Base-by-base conservation (phyloP, 2,797 vertebrate species). In the Halcyon leucocephala region DNA sequence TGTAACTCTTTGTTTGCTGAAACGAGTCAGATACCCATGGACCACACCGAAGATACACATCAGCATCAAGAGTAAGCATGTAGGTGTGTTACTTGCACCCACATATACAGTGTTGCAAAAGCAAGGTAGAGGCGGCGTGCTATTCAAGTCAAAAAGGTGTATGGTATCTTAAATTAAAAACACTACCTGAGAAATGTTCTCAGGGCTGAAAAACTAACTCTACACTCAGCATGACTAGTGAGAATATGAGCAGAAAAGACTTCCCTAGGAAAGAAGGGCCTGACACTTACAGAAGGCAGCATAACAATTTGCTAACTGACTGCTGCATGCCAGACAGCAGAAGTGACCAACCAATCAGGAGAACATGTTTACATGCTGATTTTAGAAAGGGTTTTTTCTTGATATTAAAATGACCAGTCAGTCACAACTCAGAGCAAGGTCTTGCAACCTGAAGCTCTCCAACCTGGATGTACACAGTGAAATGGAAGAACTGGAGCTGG, bases 1-100 rank as follows among this genome's bases (percentile, higher is more conserved):
- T 99, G 94, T 99, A 99, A 93, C 99, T 99, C 98, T 99, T 99
- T 7, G 98, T 99, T 99, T 99, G 99, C 99, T 99, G 93, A 39
- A 92, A 89, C 62, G n/a, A 90, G 67, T 10, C 74, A 93, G 10
- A 92, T 26, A 74, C 9, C 22, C 86, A 44, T 4, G 31, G 48
- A 82, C 76, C 18, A 33, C 2, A 48, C 0, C 37, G 15, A 54
- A 83, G 66, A 84, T 6, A 26, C 9, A 31, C 28, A 77, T 25
- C 49, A 54, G 49, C 60, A 82, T 17, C n/a, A 51, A 42, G 28
- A 80, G 19, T 37, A 60, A 81, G 35, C 28, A 42, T 2, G 7
- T 12, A 58, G 11, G 12, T 12, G 4, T 25, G 7, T 19, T 57
- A 84, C 20, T 20, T 33, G 25, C 41, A 79, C 14, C 44, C 51